Evolutionary conservation across 2,113 vertebrate species (phyloP), one percentile per base, ranked within the genome.

Genomic region (Phycodurus eques): DNA sequence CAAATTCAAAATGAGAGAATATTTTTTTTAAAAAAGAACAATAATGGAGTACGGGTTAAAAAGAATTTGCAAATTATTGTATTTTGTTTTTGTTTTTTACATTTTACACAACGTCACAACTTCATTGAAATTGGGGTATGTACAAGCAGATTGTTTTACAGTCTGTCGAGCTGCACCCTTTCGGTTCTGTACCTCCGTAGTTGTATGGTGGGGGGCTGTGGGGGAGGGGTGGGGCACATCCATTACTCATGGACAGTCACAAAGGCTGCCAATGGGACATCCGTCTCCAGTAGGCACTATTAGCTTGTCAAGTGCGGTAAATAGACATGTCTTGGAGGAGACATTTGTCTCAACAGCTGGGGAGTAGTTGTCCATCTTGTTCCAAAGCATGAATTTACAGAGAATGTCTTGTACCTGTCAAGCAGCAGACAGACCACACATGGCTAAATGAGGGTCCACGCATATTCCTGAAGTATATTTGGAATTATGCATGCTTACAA

Each of bases 241-340:
- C 73, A 79, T 83, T 72, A 79, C 67, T 88, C 83, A 82, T 54
- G 33, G 22, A 13, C 8, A 74, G 51, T 66, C 73, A 57, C 80
- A 79, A 80, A 72, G 63, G 49, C 69, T 2, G 5, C 42, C 42
- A 6, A 56, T 66, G 19, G 22, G 42, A 64, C 70, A 53, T 51
- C 81, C 5, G 71, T 80, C 76, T 60, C 71, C 46, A 68, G 59
- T 9, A 4, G 17, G n/a, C 78, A 66, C 78, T 35, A 70, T 81
- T 80, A 82, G 79, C 78, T 76, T 46, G 85, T 85, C 80, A 78
- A 65, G 81, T 5, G 59, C 1, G 5, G 61, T 1, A 3, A 20
- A 63, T 5, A 70, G 71, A 74, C 62, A 27, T 15, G 68, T 68
- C 78, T 71, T 78, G 20, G 56, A 70, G 63, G 69, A 33, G 76